Base-by-base conservation (phyloP, 2,888 invertebrate genomes). In the Malachius bipustulatus region DNA sequence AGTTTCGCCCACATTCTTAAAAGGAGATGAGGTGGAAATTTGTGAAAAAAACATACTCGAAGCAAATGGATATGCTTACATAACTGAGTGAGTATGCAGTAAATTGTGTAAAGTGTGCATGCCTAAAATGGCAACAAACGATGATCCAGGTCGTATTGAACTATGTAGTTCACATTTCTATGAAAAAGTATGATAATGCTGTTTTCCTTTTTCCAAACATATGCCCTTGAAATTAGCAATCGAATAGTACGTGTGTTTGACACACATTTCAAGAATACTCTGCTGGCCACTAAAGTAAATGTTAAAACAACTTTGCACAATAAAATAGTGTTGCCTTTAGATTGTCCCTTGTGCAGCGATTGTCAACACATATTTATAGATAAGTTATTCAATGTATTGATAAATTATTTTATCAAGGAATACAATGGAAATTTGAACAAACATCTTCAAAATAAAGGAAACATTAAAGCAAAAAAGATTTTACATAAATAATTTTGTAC, bases 331-430 rank as follows among this genome's bases (percentile, higher is more conserved):
- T 19, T 19, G 24, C 24, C 24, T 19, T 19, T 19, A 19, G 24
- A 19, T 19, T 19, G 24, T n/a, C 24, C 24, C 24, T 19, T 19
- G n/a, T 19, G 24, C 24, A 19, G 24, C n/a, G 24, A 19, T 19
- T 19, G 24, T 19, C 24, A 19, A 19, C 6, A 19, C n/a, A 19
- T 19, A 19, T 19, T 19, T 6, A 19, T 19, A n/a, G 24, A 19
- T 19, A 19, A 19, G n/a, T 19, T 19, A 19, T 19, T 19, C 24
- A 19, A 19, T 19, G 24, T 19, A 19, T 19, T 19, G 24, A 19
- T 19, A 19, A 19, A 19, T 19, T 19, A n/a, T 19, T 19, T 19
- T 19, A 19, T 19, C n/a, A 19, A 19, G 24, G 24, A 19, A 19
- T 19, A 19, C 24, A 19, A 19, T 19, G 24, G n/a, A n/a, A n/a